phyloP scores from a whole-genome alignment of 2,888 invertebrate genomes.

The Baronia brevicornis region DNA sequence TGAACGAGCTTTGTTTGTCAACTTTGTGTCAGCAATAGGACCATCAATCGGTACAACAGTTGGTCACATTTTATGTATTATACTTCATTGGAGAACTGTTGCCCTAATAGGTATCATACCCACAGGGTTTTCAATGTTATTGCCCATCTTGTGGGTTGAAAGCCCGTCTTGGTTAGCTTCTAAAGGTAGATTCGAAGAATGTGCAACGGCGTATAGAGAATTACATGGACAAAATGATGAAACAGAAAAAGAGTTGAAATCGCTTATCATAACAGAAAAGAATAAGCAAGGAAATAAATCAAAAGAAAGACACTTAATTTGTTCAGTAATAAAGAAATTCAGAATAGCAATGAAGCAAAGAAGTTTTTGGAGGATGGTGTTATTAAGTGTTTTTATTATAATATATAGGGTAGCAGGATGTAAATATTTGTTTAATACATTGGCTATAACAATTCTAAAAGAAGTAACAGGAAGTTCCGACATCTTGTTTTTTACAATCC shows the following conservation, averaged over 20 bases:
- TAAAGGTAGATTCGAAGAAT: constrained; percentile 20
- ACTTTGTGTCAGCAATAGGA: constrained; percentile 17
- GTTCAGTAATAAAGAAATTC: constrained; percentile 8
- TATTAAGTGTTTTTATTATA: constrained; percentile 11
- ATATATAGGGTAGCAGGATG: constrained; percentile 19
- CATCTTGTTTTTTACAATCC: constrained; percentile 18
- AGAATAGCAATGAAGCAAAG: constrained; percentile 11
- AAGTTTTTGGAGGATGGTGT: constrained; percentile 18
- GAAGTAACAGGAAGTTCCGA: constrained; percentile 20
- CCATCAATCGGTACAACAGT: constrained; percentile 18
- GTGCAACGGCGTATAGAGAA: constrained; percentile 12
- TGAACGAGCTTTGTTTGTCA: constrained; percentile 14
- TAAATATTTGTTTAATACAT: constrained; percentile 17
- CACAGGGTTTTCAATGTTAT: constrained; percentile 11
- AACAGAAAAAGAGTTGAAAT: constrained; percentile 13
- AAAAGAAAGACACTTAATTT: constrained; percentile 8
- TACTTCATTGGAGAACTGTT: constrained; percentile 21
- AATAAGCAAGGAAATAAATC: constrained; percentile 3
- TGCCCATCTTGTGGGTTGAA: constrained; percentile 21
- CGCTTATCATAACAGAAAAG: constrained; percentile 6
- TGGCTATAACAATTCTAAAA: constrained; percentile 20
- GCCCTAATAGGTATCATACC: constrained; percentile 20
- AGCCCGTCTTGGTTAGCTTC: constrained; percentile 25
- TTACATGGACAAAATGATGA: constrained; percentile 13
- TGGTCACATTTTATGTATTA: constrained; percentile 19